phyloP scores from a whole-genome alignment of 2,888 invertebrate genomes.

The Matsumyia berberina region DNA sequence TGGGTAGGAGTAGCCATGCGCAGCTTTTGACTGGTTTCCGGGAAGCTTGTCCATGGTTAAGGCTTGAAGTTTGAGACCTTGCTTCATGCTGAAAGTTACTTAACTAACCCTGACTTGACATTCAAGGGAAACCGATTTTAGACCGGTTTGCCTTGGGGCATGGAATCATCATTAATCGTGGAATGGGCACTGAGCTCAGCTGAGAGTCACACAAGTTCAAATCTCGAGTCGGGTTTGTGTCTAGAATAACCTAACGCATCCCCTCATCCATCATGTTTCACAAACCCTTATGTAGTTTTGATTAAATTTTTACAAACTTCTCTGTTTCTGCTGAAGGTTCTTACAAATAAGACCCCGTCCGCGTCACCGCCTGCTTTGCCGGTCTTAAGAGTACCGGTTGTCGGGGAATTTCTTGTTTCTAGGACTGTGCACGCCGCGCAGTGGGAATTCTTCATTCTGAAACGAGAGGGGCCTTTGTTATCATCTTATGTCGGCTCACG shows the following conservation, averaged over 20 bases:
- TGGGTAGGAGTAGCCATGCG: too few species aligned
- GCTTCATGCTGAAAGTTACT: too few species aligned
- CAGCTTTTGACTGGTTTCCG: too few species aligned
- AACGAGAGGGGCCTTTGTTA: constrained; percentile 11
- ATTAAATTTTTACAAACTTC: constrained; percentile 18
- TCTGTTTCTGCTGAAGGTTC: not conserved
- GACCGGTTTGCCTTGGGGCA: too few species aligned
- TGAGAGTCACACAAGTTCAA: too few species aligned
- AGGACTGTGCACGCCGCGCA: constrained; percentile 80
- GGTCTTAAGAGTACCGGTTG: constrained; percentile 64
- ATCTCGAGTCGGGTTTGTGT: not conserved
- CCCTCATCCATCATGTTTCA: not conserved
- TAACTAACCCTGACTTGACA: too few species aligned
- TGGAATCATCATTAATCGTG: too few species aligned
- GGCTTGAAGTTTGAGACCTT: too few species aligned
- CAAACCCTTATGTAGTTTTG: constrained; percentile 14
- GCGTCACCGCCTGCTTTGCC: not conserved
- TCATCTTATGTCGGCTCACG: not conserved
- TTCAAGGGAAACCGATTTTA: too few species aligned
- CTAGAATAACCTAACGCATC: not conserved
- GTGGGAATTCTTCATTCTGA: constrained; percentile 82
- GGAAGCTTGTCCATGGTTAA: too few species aligned
- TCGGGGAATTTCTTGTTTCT: constrained; percentile 75
- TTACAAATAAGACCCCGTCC: not conserved
- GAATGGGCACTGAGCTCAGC: too few species aligned